A percentile compares a stretch with the other conserved stretches of the same genome.
phyloP scores from a whole-genome alignment of 1,140 invertebrate species.

The Mamestra configurata region DNA sequence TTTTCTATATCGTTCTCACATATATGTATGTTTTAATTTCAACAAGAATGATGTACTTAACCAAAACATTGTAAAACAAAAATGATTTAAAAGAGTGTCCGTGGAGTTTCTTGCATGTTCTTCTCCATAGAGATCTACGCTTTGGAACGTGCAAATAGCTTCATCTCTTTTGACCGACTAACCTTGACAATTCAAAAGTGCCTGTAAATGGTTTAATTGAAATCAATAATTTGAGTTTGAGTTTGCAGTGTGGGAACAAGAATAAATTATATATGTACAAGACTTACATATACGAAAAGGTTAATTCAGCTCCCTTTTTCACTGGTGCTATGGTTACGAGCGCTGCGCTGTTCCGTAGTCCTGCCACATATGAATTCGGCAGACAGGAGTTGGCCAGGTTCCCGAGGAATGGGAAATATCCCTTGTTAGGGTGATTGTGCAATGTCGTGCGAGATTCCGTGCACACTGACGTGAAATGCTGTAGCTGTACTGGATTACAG shows the following conservation, averaged over 20 bases:
- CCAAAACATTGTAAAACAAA: no score
- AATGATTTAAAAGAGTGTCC: no score
- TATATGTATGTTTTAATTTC: no score
- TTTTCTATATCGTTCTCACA: no score
- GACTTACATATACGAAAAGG: constrained; percentile 3
- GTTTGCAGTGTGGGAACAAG: background rate
- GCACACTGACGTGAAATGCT: background rate
- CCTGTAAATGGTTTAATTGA: no score
- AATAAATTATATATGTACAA: background rate
- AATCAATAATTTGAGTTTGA: background rate
- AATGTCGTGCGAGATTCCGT: background rate
- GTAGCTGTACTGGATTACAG: background rate
- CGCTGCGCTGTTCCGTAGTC: constrained; percentile 1
- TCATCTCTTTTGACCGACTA: no score
- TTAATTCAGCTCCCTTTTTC: constrained; percentile 8
- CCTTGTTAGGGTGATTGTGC: background rate
- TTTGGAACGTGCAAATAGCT: no score
- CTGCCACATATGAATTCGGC: background rate
- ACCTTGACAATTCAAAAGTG: no score
- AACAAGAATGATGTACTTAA: no score
- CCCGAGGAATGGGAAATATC: constrained; percentile 4
- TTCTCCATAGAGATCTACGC: no score
- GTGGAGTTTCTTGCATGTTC: no score
- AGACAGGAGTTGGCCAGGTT: background rate
- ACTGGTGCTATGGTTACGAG: background rate